phyloP scores from a whole-genome alignment of 2,888 invertebrate genomes.

The Athalia cordata region DNA sequence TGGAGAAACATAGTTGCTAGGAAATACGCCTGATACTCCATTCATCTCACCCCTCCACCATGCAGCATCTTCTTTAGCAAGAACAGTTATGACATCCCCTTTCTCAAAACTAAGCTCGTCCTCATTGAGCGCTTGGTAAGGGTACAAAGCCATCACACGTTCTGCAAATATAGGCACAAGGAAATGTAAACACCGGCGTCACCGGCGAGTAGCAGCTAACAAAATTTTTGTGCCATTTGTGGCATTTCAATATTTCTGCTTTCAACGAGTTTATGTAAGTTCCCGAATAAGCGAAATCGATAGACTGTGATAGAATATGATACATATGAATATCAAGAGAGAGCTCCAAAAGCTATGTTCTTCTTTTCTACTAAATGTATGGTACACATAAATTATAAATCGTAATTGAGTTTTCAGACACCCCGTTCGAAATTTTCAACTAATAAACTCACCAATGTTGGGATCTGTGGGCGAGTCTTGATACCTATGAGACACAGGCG shows the following conservation, averaged over 20 bases:
- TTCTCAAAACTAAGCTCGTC: slow-evolving; percentile 96
- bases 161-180: slow-evolving; percentile 74
- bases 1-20: slow-evolving; percentile 94
- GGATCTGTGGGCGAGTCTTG: slow-evolving; percentile 72
- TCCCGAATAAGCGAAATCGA: no score
- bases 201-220: no score
- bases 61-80: slow-evolving; percentile 94
- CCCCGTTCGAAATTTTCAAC: not conserved
- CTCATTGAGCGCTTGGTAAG: slow-evolving; percentile 94
- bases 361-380: no score
- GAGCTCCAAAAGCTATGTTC: no score
- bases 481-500: slow-evolving; percentile 71
- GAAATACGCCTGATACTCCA: slow-evolving; percentile 93
- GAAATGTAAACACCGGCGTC: not conserved
- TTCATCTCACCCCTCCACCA: slow-evolving; percentile 98
- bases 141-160: slow-evolving; percentile 94
- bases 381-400: no score
- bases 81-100: slow-evolving; percentile 91
- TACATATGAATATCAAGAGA: no score
- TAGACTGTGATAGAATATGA: no score
- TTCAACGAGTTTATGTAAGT: no score
- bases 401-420: not conserved
- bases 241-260: no score
- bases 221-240: no score
- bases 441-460: slow-evolving; percentile 64